Percentiles rank a stretch among this genome's conserved stretches.
phyloP scores from a whole-genome alignment of 1,140 invertebrate species.

The Tachypleus tridentatus region DNA sequence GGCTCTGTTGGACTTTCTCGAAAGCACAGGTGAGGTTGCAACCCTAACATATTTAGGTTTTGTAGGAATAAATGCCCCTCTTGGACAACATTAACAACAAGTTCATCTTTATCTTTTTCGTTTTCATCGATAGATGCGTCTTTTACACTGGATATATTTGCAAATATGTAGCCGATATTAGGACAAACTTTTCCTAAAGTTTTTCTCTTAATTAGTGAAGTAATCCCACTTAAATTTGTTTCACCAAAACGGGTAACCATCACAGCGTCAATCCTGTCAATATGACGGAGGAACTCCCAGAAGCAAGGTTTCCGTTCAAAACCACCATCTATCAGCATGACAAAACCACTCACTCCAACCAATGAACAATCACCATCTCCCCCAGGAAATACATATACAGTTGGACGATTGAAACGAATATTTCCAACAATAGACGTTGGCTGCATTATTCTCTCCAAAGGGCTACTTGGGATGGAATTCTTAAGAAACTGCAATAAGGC shows the following conservation, averaged over 20 bases:
- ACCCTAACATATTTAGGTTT: constrained; percentile 65
- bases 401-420: constrained; percentile 89
- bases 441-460: constrained; percentile 68
- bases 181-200: constrained; percentile 64
- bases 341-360: constrained; percentile 95
- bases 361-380: constrained; percentile 92
- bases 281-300: constrained; percentile 90
- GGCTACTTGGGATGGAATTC: constrained; percentile 32
- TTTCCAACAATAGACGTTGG: constrained; percentile 92
- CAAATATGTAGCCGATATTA: constrained; percentile 92
- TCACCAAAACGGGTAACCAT: constrained; percentile 84
- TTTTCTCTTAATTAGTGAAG: constrained; percentile 71
- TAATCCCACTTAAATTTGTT: constrained; percentile 76
- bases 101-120: constrained; percentile 59
- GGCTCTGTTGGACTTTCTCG: constrained; percentile 55
- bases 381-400: constrained; percentile 92
- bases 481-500: constrained; percentile 47
- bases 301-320: constrained; percentile 88
- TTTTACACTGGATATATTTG: constrained; percentile 58
- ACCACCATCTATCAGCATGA: constrained; percentile 92
- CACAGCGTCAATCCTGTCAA: constrained; percentile 87
- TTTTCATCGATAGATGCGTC: constrained; percentile 34
- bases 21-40: constrained; percentile 71
- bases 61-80: constrained; percentile 73
- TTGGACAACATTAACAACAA: constrained; percentile 71